Conservation (phyloP, 2,888 invertebrate species). For the Aphidius colemani region DNA sequence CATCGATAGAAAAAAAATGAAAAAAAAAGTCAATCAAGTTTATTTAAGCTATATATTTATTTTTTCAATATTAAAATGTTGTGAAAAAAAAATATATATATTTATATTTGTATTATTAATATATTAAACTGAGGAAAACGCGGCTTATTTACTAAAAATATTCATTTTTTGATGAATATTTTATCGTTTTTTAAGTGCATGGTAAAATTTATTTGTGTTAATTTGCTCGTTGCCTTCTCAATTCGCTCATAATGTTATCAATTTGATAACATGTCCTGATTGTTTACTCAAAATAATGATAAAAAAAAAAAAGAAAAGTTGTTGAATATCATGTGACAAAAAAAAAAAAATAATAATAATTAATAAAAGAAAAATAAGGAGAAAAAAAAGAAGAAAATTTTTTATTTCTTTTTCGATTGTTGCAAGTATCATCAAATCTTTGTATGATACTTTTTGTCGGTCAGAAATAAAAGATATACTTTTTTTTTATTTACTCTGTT, state of each 20-base stretch:
- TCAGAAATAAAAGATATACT: not conserved
- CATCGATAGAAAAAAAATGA: constrained; percentile 37
- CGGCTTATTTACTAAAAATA: not conserved
- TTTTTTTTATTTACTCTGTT: not conserved
- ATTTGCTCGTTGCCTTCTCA: constrained; percentile 5
- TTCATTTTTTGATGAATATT: not conserved
- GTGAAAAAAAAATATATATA: constrained; percentile 7
- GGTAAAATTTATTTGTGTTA: constrained; percentile 26
- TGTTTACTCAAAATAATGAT: constrained; percentile 28
- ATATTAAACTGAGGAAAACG: not conserved
- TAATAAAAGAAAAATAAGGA: constrained; percentile 29
- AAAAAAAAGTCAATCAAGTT: constrained; percentile 34
- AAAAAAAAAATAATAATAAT: constrained; percentile 39
- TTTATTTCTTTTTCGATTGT: too few relatives aligned
- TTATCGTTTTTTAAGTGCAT: not conserved
- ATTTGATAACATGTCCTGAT: too few relatives aligned
- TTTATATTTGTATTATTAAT: constrained; percentile 9
- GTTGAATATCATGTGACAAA: constrained; percentile 39
- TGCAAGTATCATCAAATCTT: too few relatives aligned
- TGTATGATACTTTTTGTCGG: too few relatives aligned
- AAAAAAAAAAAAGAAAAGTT: constrained; percentile 6
- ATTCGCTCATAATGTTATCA: too few relatives aligned
- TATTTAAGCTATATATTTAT: constrained; percentile 38
- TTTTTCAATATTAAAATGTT: too few relatives aligned
- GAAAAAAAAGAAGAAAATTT: constrained; percentile 23